Percentiles rank a stretch among this genome's conserved stretches.
Evolutionary conservation across 2,113 vertebrate genomes (phyloP).

Genomic region (Sus scrofa): DNA sequence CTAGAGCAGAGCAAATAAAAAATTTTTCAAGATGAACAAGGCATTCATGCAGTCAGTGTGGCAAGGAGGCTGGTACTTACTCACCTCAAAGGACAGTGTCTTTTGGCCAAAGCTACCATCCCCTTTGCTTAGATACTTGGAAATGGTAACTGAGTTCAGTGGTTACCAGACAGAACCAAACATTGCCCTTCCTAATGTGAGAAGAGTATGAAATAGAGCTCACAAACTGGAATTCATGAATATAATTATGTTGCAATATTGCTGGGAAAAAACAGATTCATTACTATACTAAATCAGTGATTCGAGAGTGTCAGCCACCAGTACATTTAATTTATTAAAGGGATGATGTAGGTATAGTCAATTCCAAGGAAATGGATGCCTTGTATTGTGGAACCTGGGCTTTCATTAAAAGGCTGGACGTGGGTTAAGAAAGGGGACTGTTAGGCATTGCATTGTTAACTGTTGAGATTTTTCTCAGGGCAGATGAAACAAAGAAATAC

Average conservation of each 20-base stretch:
- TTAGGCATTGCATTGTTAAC: background rate
- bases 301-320: conserved; percentile 30
- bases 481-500: background rate
- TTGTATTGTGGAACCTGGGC: background rate
- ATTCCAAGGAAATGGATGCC: background rate
- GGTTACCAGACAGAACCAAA: background rate
- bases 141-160: background rate
- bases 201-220: background rate
- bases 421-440: background rate
- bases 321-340: background rate
- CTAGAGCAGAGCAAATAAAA: conserved; percentile 8
- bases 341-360: background rate
- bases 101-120: background rate
- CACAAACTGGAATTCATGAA: conserved; percentile 32
- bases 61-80: background rate
- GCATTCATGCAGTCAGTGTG: background rate
- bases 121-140: conserved; percentile 38
- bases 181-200: background rate
- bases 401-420: background rate
- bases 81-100: background rate
- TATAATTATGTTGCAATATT: conserved; percentile 6
- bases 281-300: background rate
- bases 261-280: background rate
- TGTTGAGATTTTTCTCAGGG: conserved; percentile 13
- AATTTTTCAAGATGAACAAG: background rate